Percentiles rank a stretch among this genome's conserved stretches.
phyloP scores from a whole-genome alignment of 2,888 invertebrate species.

The Acleris laterana region DNA sequence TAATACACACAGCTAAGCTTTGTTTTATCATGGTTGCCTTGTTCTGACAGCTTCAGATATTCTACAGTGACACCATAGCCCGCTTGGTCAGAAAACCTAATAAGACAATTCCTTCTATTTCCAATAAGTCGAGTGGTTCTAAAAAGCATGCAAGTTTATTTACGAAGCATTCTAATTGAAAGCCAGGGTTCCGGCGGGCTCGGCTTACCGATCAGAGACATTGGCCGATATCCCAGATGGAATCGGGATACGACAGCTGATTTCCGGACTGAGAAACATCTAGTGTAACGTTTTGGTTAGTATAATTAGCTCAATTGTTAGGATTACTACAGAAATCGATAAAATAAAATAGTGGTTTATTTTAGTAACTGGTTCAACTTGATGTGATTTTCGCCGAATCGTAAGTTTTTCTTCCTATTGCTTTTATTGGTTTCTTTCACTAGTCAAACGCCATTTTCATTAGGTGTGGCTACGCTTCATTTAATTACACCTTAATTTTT shows the following conservation, averaged over 20 bases:
- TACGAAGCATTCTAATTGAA: conserved; percentile 48
- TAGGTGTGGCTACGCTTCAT: too few relatives aligned
- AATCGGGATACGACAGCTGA: conserved; percentile 78
- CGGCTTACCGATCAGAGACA: conserved; percentile 69
- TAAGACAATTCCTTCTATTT: conserved; percentile 9
- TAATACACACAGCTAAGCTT: too few relatives aligned
- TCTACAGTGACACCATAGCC: too few relatives aligned
- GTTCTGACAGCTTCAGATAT: too few relatives aligned
- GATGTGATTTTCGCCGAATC: too few relatives aligned
- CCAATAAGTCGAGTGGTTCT: conserved; percentile 17
- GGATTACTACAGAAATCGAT: too few relatives aligned
- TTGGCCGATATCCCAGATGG: conserved; percentile 74
- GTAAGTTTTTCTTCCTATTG: too few relatives aligned
- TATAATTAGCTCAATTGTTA: conserved; percentile 1
- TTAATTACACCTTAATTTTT: neutral
- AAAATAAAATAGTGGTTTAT: too few relatives aligned
- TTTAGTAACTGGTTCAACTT: too few relatives aligned
- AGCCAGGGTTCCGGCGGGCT: conserved; percentile 66
- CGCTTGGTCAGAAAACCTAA: neutral
- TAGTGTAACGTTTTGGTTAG: conserved; percentile 4
- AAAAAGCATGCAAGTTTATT: conserved; percentile 34
- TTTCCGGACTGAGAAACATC: conserved; percentile 64
- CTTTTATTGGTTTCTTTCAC: too few relatives aligned
- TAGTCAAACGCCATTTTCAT: too few relatives aligned
- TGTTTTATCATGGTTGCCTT: too few relatives aligned